Evolutionary conservation across 35 echinoderm and acorn worm genomes (phyloP), one percentile per base, ranked within the genome.

Genomic region (Stichopus chloronotus): DNA sequence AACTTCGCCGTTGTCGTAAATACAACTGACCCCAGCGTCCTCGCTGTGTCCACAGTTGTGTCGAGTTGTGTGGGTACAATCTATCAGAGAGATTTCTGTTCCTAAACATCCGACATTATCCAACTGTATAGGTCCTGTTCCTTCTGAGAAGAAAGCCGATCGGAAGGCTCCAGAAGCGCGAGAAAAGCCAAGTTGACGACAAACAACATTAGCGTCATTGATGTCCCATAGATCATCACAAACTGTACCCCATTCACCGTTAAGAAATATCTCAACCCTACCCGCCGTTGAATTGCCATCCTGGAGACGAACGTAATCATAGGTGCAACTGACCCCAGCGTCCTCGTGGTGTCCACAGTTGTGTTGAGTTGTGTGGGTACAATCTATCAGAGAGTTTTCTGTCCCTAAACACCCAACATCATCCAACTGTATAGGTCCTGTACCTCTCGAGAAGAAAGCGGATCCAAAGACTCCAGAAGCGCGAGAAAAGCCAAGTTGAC

Each of bases 161-260:
- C 19, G 59, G 4, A 20, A 21, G 5, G 84, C 68, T 53, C 10
- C n/a, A 56, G 79, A 0, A 5, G 85, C 85, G 20, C 25, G 3
- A 0, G 25, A 7, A 57, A 56, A 94, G 16, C 93, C 93, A 14
- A 94, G 93, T 71, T 94, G 93, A 59, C 93, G 84, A 77, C 93
- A 94, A n/a, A 81, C 93, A 0, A 94, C 93, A 5, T 13, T 10
- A 55, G 93, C 93, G n/a, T 88, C 74, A 56, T 5, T 53, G 25
- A 94, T 14, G n/a, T 65, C 86, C 93, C 93, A 94, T 5, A 10
- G 0, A 68, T 94, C 86, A n/a, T 90, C 93, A 24, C 93, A 94
- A 5, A 94, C 86, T 30, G 93, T 94, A 22, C 93, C 93, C 93
- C 93, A 90, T 14, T 76, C 3, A 6, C 71, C 69, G 52, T 94